Evolutionary conservation across 2,888 invertebrate genomes (phyloP), one percentile per base, ranked within the genome.

Genomic region (Nysson spinosus): DNA sequence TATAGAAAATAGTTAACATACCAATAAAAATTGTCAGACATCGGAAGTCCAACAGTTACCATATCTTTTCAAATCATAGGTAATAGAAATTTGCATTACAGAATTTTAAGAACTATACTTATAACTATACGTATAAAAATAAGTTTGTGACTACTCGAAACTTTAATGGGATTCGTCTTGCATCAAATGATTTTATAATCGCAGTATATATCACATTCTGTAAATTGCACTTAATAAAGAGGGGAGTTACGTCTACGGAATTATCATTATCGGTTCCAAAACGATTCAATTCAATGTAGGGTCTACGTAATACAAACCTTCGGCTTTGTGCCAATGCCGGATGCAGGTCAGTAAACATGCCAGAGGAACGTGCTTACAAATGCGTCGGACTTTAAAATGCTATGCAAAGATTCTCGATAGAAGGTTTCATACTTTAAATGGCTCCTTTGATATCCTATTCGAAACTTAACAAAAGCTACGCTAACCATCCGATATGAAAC

Each of bases 331-430:
- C 61, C 72, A 73, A 63, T 83, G 85, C 81, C 85, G 77, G 69
- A 58, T 69, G 78, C 85, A 85, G 83, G 67, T 79, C 73, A 56
- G 81, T 72, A 85, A 85, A 85, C 83, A 85, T 82, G 81, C 83
- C 82, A 83, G 56, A 52, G 76, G 75, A 67, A 78, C 78, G 72
- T 77, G 82, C 73, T 79, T 78, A 72, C 74, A 75, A 75, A 76
- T 81, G 72, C 55, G 72, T 79, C 69, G 75, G 73, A 71, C 75
- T 85, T 85, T 82, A 85, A 84, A 85, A 81, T 76, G 75, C 77
- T 77, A 75, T 75, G 77, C 78, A 82, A 82, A 82, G 77, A 77
- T 57, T 61, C 67, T 40, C 35, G 26, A 47, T 52, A 46, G 55
- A 67, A 62, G 71, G 70, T 51, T 66, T 61, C 57, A 52, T 55